These are phyloP conservation scores for Actenoides lindsayi DNA, from an alignment of 2,113 vertebrate genomes.

Conservation along the genomic window DNA sequence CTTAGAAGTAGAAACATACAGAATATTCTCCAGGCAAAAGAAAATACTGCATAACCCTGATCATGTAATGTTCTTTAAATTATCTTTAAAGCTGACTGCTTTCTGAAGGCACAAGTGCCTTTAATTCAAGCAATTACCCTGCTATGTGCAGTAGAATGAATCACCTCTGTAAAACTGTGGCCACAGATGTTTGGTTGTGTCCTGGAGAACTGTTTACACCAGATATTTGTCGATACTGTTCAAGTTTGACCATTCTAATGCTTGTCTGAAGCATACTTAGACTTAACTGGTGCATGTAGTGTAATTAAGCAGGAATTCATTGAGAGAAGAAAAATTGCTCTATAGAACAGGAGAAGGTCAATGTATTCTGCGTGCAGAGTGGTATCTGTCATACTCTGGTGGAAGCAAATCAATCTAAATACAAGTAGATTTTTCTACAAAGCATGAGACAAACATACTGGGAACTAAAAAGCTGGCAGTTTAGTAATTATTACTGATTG, in stretches of 20 bases:
- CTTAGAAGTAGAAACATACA: accelerated
- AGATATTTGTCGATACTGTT: neutral
- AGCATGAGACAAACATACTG: neutral
- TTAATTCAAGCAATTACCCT: neutral
- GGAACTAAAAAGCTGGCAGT: neutral
- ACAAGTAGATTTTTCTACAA: neutral
- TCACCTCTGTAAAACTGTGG: neutral
- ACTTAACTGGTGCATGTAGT: neutral
- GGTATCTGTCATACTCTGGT: neutral
- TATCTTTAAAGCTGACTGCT: neutral
- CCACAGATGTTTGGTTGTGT: neutral
- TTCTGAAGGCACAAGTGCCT: neutral
- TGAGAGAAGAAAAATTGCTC: neutral
- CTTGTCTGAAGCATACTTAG: neutral
- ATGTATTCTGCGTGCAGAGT: neutral
- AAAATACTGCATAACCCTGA: neutral
- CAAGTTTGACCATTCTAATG: neutral
- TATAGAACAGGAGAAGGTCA: neutral
- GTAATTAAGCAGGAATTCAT: neutral
- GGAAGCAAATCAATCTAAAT: neutral
- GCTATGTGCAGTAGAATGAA: neutral
- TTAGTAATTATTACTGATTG: neutral
- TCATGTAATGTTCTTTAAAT: neutral
- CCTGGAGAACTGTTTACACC: neutral
- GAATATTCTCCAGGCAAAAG: neutral